A percentile compares a stretch with the other conserved stretches of the same genome.
Evolutionary conservation across 2,888 invertebrate species (phyloP).

Genomic region (Cloeon dipterum): DNA sequence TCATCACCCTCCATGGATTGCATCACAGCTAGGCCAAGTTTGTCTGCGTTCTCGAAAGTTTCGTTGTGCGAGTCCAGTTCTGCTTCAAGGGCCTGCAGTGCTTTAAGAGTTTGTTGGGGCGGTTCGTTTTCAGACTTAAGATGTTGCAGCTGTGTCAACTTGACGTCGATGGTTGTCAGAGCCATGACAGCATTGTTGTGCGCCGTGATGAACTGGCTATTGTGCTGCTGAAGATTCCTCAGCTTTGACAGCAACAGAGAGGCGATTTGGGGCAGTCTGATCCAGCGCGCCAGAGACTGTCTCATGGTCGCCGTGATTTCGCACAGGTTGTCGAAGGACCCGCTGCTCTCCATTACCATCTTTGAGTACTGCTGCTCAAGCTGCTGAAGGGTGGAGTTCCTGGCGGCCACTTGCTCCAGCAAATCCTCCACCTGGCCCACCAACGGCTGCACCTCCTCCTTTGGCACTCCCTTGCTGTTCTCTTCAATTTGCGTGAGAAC

Average conservation of each 20-base stretch:
- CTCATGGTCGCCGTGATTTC: conserved; percentile 34
- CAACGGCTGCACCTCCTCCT: background rate
- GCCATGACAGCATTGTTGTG: conserved; percentile 48
- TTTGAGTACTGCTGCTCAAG: conserved; percentile 46
- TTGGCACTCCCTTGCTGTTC: conserved; percentile 1
- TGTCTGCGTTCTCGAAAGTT: conserved; percentile 30
- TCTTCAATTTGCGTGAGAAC: conserved; percentile 31
- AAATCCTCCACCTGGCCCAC: conserved; percentile 6
- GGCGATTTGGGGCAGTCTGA: conserved; percentile 32
- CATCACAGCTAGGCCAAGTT: conserved; percentile 33
- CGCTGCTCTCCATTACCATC: conserved; percentile 36
- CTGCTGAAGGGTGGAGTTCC: conserved; percentile 28
- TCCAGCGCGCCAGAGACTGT: conserved; percentile 36
- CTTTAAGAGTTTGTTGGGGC: conserved; percentile 19
- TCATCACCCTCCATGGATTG: conserved; percentile 29
- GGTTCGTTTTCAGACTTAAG: conserved; percentile 24
- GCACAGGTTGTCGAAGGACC: conserved; percentile 44
- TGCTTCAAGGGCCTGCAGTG: conserved; percentile 26
- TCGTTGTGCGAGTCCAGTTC: conserved; percentile 27
- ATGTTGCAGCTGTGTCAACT: conserved; percentile 43
- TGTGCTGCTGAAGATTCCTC: conserved; percentile 30
- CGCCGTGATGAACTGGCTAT: conserved; percentile 42
- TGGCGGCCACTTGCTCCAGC: conserved; percentile 25
- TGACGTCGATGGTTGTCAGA: conserved; percentile 44
- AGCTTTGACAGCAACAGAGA: conserved; percentile 30